Conservation (phyloP, 2,888 invertebrate species). For the Platynereis dumerilii region DNA sequence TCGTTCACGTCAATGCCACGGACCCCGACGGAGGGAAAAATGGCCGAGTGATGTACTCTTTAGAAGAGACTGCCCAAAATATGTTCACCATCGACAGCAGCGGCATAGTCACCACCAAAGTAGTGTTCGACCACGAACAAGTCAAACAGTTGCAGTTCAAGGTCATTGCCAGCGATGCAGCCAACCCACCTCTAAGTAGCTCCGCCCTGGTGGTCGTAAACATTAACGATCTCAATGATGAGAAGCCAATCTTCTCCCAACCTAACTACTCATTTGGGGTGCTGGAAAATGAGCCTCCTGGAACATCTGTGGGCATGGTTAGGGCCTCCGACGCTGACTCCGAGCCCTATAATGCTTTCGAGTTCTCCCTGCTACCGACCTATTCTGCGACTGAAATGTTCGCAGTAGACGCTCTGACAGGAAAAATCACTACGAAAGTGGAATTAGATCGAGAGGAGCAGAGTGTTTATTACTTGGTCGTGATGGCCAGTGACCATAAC, state of each 20-base stretch:
- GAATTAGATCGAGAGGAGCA: conserved; percentile 24
- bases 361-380: conserved; percentile 15
- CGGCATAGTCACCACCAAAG: conserved; percentile 40
- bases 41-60: conserved; percentile 82
- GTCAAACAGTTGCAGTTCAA: conserved; percentile 53
- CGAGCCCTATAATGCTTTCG: conserved; percentile 19
- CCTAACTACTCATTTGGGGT: conserved; percentile 31
- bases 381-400: conserved; percentile 1
- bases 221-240: conserved; percentile 37
- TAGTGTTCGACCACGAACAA: conserved; percentile 64
- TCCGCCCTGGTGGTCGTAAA: conserved; percentile 74
- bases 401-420: conserved; percentile 13
- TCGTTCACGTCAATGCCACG: conserved; percentile 76
- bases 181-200: conserved; percentile 80
- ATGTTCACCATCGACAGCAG: conserved; percentile 80
- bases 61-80: conserved; percentile 77
- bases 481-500: conserved; percentile 21
- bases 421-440: conserved; percentile 13
- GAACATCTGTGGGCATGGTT: conserved; percentile 23
- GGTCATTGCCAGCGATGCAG: conserved; percentile 87
- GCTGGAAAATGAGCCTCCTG: conserved; percentile 31
- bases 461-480: conserved; percentile 19
- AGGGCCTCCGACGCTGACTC: conserved; percentile 18
- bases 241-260: conserved; percentile 33
- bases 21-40: conserved; percentile 85